phyloP scores from a whole-genome alignment of 2,888 invertebrate species.

The Seira musarum region DNA sequence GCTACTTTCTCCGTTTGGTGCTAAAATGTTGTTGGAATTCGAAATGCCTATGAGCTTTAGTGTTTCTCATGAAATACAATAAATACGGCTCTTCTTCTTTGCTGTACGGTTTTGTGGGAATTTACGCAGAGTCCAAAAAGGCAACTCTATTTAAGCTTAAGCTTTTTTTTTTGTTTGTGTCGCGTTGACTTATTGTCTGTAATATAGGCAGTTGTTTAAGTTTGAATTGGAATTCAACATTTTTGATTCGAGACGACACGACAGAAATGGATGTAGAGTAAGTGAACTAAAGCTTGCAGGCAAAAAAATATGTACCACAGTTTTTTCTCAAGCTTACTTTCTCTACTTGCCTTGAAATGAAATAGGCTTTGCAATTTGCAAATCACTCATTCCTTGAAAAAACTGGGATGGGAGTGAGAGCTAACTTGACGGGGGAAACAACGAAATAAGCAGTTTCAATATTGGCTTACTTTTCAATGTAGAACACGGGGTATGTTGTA shows the following conservation, averaged over 20 bases:
- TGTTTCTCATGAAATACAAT: neutral
- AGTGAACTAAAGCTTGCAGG: too few relatives aligned
- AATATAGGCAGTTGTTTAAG: too few relatives aligned
- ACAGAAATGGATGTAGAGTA: neutral
- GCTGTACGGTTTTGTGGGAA: neutral
- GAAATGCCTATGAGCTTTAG: neutral
- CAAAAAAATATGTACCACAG: neutral
- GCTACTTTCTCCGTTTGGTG: neutral
- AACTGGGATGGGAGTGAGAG: neutral
- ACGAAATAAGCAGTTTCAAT: slow-evolving; percentile 1
- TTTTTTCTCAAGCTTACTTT: neutral
- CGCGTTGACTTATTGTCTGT: too few relatives aligned
- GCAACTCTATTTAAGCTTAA: too few relatives aligned
- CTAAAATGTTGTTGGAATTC: neutral
- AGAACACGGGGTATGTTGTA: too few relatives aligned
- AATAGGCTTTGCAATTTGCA: neutral
- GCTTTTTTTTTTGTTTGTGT: neutral
- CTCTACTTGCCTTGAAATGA: neutral
- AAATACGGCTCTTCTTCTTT: neutral
- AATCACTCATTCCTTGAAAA: neutral
- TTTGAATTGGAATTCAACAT: neutral
- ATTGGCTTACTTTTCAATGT: neutral
- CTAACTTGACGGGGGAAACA: neutral
- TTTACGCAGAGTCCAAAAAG: neutral
- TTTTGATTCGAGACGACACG: neutral